Evolutionary conservation across 2,113 vertebrate species (phyloP).

Genomic region (Scartelaos histophorus): DNA sequence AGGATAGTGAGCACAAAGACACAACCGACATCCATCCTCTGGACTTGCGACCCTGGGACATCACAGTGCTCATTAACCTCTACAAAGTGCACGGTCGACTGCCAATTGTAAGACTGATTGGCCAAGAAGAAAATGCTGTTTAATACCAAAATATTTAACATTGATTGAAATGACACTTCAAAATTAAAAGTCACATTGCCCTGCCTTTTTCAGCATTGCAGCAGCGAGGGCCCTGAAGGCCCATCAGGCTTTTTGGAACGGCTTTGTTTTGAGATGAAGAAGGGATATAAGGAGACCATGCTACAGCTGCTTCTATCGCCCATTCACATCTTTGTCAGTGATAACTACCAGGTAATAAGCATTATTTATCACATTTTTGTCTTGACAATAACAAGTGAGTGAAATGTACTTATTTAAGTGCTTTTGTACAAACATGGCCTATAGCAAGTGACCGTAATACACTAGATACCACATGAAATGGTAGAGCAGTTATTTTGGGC

Average conservation of each 20-base stretch:
- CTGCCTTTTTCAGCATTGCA: slow-evolving; percentile 82
- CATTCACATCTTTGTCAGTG: slow-evolving; percentile 90
- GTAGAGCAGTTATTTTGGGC: slow-evolving; percentile 1
- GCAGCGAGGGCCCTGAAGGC: slow-evolving; percentile 89
- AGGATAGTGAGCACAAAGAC: slow-evolving; percentile 79
- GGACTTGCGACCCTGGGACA: slow-evolving; percentile 92
- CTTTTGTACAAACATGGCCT: not conserved
- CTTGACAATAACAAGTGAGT: not conserved
- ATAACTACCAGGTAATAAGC: slow-evolving; percentile 90
- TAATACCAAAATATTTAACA: not conserved
- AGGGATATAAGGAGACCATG: slow-evolving; percentile 94
- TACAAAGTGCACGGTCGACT: slow-evolving; percentile 94
- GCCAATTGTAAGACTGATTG: slow-evolving; percentile 82
- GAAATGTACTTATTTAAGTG: not conserved
- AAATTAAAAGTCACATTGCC: not conserved
- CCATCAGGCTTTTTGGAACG: slow-evolving; percentile 93
- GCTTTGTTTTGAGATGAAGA: slow-evolving; percentile 98
- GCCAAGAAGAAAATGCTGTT: not conserved
- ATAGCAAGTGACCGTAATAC: not conserved
- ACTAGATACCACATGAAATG: not conserved
- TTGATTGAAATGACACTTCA: not conserved
- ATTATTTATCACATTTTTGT: not conserved
- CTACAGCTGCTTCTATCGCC: slow-evolving; percentile 94
- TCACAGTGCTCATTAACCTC: slow-evolving; percentile 94
- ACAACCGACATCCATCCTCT: slow-evolving; percentile 82